Percentiles rank a stretch among this genome's conserved stretches.
Conservation (phyloP, 1,140 invertebrate species). For the Cheumatopsyche charites region DNA sequence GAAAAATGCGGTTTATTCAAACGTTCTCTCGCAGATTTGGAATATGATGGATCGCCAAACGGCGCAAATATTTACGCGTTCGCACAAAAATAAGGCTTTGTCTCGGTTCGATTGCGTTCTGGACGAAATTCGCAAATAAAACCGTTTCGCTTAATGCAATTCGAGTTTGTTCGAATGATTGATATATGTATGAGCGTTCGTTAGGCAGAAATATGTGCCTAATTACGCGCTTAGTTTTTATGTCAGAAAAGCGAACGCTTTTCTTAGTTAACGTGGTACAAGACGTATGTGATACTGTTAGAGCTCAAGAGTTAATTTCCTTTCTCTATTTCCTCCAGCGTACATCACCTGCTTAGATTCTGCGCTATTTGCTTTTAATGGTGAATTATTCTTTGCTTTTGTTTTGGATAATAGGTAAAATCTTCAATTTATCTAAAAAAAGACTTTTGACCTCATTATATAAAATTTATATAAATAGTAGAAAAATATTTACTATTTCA, state of each 20-base stretch:
- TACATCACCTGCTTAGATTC: constrained; percentile 16
- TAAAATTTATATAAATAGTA: too few relatives aligned
- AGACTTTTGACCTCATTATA: too few relatives aligned
- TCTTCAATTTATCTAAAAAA: too few relatives aligned
- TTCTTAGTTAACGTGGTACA: background rate
- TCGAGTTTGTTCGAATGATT: too few relatives aligned
- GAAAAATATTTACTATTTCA: too few relatives aligned
- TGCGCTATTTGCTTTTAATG: too few relatives aligned
- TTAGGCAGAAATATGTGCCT: background rate
- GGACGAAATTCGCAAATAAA: too few relatives aligned
- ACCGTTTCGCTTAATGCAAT: too few relatives aligned
- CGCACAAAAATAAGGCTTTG: background rate
- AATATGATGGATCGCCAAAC: constrained; percentile 17
- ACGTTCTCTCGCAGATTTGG: background rate
- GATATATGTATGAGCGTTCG: too few relatives aligned
- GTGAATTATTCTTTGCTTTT: too few relatives aligned
- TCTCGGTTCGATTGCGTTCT: background rate
- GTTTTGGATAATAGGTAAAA: too few relatives aligned
- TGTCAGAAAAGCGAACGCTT: background rate
- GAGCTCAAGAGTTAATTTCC: constrained; percentile 33
- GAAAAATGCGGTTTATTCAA: background rate
- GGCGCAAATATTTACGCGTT: constrained; percentile 12
- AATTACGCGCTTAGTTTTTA: background rate
- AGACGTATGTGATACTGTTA: constrained; percentile 21
- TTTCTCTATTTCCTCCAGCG: constrained; percentile 24